A percentile compares a stretch with the other conserved stretches of the same genome.
These are phyloP conservation scores for Myrmecobius fasciatus DNA, from an alignment of 2,113 vertebrate species.

Conservation along the genomic window DNA sequence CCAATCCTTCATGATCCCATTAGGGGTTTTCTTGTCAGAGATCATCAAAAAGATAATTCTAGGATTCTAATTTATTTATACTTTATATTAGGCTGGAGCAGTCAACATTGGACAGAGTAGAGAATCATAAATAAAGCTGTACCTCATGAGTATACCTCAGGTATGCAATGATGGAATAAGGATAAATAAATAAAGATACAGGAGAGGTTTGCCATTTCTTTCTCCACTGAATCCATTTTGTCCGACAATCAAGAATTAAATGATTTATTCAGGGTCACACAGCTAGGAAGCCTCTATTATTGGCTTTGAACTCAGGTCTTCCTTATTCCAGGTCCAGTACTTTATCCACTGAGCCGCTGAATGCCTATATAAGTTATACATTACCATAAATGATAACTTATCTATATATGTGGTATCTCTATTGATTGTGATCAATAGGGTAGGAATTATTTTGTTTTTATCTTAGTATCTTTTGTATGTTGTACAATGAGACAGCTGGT, in stretches of 20 bases:
- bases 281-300: not conserved
- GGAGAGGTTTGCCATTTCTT: too few species aligned
- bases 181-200: not conserved
- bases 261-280: not conserved
- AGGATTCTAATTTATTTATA: not conserved
- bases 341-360: not conserved
- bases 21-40: not conserved
- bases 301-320: not conserved
- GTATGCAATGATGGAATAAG: too few species aligned
- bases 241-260: not conserved
- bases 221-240: not conserved
- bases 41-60: too few species aligned
- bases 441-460: not conserved
- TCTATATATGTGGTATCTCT: not conserved
- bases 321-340: not conserved
- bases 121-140: not conserved
- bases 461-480: not conserved
- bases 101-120: not conserved
- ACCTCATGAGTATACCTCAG: not conserved
- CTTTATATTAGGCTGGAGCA: not conserved
- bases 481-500: not conserved
- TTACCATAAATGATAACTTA: not conserved
- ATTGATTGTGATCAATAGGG: not conserved
- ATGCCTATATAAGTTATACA: not conserved
- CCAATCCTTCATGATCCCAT: not conserved